Percentiles rank a stretch among this genome's conserved stretches.
Evolutionary conservation across 2,113 vertebrate species (phyloP).

Genomic region (Aegypius monachus): DNA sequence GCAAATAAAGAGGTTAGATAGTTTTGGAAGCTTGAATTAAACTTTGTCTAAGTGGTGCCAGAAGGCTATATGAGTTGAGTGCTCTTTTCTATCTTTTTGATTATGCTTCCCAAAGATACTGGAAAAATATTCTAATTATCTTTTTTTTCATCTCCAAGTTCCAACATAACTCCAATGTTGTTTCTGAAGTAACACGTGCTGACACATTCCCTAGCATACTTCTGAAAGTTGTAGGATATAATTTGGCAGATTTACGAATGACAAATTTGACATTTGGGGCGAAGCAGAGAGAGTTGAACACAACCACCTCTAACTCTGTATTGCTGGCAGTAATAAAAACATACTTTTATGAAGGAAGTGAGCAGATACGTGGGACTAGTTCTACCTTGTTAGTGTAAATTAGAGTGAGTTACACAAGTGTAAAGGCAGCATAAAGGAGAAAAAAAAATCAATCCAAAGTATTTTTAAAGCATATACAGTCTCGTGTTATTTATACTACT

Average conservation of each 20-base stretch:
- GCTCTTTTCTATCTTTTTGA: not conserved
- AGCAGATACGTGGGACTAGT: not conserved
- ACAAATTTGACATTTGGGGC: not conserved
- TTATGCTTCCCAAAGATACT: not conserved
- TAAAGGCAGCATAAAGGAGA: not conserved
- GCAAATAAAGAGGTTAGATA: not conserved
- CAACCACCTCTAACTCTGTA: not conserved
- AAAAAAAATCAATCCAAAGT: not conserved
- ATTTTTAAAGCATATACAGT: not conserved
- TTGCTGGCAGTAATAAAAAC: not conserved
- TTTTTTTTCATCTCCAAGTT: not conserved
- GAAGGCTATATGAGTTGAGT: not conserved
- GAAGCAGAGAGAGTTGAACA: not conserved
- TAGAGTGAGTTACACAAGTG: not conserved
- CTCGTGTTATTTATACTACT: not conserved
- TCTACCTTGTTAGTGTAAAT: not conserved
- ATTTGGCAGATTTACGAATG: not conserved
- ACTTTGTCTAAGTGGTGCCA: not conserved
- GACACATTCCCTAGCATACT: not conserved
- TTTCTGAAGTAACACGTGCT: not conserved
- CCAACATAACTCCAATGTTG: not conserved
- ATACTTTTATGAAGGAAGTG: not conserved
- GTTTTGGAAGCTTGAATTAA: not conserved
- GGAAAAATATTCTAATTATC: not conserved
- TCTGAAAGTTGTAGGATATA: not conserved